Evolutionary conservation across 2,113 vertebrate genomes (phyloP), one percentile per base, ranked within the genome.

Genomic region (Echinops telfairi): DNA sequence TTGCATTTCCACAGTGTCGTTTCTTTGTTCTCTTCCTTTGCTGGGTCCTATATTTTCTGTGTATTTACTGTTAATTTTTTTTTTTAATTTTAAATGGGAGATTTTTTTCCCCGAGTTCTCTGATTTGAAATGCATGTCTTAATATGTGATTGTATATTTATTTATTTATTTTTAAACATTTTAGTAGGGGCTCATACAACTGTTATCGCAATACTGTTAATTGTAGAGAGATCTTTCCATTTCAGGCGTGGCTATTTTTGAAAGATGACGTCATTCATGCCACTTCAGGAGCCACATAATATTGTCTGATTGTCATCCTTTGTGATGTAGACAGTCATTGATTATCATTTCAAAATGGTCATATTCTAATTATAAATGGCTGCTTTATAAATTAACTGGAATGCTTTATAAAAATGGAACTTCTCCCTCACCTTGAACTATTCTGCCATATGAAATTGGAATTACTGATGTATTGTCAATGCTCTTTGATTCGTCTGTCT

Each of bases 291-390:
- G 81, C 62, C 14, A 77, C 8, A 10, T 75, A 76, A 47, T 47
- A 47, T 47, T 64, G 62, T 73, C 75, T 79, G 43, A 47, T 47
- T 47, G 10, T 47, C 43, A 10, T 47, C 43, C 43, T 47, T 47
- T 47, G 29, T 91, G 47, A 73, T 38, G 83, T 36, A 60, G 53
- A 9, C n/a, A 88, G 53, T 31, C 62, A 73, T 64, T 78, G 38
- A 58, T 85, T 80, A 93, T 91, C n/a, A 86, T 83, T 86, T 70
- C 60, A 68, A 91, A 89, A 86, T 82, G 17, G 89, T 77, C 31
- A 75, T 76, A n/a, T 43, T 83, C 36, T 78, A 47, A 66, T 81
- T 89, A 64, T 80, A 94, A 85, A 64, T 83, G 60, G 23, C 62
- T 88, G 84, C 40, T 88, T 85, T 3, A 47, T 88, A 58, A 88